phyloP scores from a whole-genome alignment of 2,888 invertebrate species.

The Dendrolimus houi region DNA sequence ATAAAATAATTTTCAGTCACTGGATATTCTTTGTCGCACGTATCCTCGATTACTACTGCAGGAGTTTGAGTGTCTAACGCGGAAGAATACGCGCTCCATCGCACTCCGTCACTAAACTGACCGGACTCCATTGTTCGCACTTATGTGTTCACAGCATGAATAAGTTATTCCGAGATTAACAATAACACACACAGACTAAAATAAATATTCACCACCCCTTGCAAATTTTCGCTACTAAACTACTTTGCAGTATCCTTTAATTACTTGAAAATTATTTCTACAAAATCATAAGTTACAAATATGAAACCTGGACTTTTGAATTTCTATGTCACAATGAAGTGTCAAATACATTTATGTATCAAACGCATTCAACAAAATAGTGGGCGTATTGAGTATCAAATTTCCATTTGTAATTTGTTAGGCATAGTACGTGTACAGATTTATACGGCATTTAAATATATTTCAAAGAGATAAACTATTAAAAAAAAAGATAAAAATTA shows the following conservation, averaged over 20 bases:
- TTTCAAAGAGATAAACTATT: not conserved
- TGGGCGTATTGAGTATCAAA: slow-evolving; percentile 54
- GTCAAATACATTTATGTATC: slow-evolving; percentile 19
- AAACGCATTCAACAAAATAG: slow-evolving; percentile 29
- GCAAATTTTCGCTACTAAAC: slow-evolving; percentile 9
- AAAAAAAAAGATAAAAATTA: not conserved
- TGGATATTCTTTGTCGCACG: slow-evolving; percentile 27
- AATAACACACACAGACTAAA: not conserved
- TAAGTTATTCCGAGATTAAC: not conserved
- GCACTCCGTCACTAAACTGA: slow-evolving; percentile 38
- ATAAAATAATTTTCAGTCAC: slow-evolving; percentile 47
- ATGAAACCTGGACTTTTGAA: no score
- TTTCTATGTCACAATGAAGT: no score
- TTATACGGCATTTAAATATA: slow-evolving; percentile 4
- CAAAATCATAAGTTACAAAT: no score
- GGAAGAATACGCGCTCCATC: slow-evolving; percentile 44
- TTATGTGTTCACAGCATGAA: not conserved
- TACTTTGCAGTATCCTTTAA: no score
- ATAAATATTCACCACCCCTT: slow-evolving; percentile 7
- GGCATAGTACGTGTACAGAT: slow-evolving; percentile 13
- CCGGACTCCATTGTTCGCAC: slow-evolving; percentile 52
- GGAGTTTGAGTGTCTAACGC: slow-evolving; percentile 29
- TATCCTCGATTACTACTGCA: slow-evolving; percentile 34
- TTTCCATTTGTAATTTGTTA: slow-evolving; percentile 47
- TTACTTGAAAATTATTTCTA: no score